Evolutionary conservation across 2,113 vertebrate genomes (phyloP).

Genomic region (Sylvia atricapilla): DNA sequence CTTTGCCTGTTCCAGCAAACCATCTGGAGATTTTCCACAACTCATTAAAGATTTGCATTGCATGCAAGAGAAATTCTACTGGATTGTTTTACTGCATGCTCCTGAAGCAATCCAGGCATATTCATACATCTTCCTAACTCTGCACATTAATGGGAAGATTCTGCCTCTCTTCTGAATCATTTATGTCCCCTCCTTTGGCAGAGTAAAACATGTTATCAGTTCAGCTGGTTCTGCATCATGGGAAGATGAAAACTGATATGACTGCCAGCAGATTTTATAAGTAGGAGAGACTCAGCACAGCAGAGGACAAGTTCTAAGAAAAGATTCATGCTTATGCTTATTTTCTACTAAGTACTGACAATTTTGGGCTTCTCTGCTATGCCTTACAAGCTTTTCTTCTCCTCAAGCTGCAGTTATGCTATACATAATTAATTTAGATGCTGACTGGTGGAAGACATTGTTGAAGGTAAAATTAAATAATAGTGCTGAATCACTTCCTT

Average conservation of each 20-base stretch:
- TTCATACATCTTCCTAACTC: neutral
- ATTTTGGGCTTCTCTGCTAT: neutral
- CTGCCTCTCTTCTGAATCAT: neutral
- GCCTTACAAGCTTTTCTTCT: neutral
- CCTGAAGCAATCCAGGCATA: neutral
- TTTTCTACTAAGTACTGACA: conserved; percentile 1
- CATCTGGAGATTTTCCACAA: neutral
- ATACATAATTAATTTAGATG: neutral
- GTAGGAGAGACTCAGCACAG: neutral
- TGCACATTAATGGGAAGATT: neutral
- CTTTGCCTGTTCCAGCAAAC: neutral
- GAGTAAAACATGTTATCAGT: neutral
- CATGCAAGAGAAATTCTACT: neutral
- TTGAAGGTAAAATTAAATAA: conserved; percentile 24
- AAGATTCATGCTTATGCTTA: conserved; percentile 5
- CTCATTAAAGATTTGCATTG: neutral
- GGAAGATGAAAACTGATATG: neutral
- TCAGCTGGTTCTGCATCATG: neutral
- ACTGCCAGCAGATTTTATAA: neutral
- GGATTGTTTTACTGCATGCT: neutral
- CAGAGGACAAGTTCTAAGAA: conserved; percentile 23
- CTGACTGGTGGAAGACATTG: neutral
- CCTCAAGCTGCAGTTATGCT: neutral
- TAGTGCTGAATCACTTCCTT: neutral
- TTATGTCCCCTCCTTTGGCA: neutral